phyloP scores from a whole-genome alignment of 2,113 vertebrate genomes.

The Butorides virescens region DNA sequence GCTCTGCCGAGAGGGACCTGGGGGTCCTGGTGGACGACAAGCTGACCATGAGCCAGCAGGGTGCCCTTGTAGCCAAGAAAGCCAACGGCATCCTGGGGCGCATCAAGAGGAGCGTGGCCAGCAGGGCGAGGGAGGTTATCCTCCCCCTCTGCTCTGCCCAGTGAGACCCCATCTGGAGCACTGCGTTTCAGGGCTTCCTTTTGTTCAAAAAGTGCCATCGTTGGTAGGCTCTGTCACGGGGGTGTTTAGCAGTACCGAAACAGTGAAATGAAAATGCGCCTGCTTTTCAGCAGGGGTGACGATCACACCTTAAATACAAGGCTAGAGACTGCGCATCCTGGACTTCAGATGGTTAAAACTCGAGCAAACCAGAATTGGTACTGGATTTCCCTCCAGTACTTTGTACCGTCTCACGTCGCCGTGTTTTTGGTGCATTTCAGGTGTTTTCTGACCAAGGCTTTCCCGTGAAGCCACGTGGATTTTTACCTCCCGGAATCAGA shows the following conservation, averaged over 20 bases:
- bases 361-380: not conserved
- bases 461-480: not conserved
- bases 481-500: not conserved
- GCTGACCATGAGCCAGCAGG: too few species aligned
- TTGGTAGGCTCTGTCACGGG: too few species aligned
- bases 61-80: too few species aligned
- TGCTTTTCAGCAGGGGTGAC: not conserved
- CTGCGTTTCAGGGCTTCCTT: not conserved
- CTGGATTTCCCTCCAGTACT: not conserved
- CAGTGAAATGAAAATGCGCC: not conserved
- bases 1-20: too few species aligned
- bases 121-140: too few species aligned
- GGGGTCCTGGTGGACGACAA: too few species aligned
- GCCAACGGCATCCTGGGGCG: too few species aligned
- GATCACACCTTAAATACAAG: accelerated
- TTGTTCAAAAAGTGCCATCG: not conserved
- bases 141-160: too few species aligned
- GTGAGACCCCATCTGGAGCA: too few species aligned
- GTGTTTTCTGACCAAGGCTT: not conserved
- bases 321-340: not conserved
- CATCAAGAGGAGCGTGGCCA: too few species aligned
- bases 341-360: not conserved
- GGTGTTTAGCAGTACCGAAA: not conserved
- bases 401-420: too few species aligned
- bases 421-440: not conserved